Percentiles rank a stretch among this genome's conserved stretches.
Evolutionary conservation across 2,797 vertebrate species (phyloP).

Genomic region (Sphaeramia orbicularis): DNA sequence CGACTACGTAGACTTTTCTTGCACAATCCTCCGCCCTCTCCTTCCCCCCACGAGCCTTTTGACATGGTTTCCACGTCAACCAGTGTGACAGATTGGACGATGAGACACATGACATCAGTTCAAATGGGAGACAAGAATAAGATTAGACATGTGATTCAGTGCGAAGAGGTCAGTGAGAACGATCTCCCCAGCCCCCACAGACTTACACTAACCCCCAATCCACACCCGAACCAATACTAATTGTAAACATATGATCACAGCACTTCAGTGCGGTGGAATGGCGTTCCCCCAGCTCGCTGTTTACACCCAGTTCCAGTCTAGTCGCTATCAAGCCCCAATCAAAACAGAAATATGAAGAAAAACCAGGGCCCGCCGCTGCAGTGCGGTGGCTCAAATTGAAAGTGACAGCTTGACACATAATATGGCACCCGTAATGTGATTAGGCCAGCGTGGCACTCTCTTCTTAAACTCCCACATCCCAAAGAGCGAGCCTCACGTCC

Average conservation of each 20-base stretch:
- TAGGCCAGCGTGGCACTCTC: slow-evolving; percentile 84
- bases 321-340: slow-evolving; percentile 81
- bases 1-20: slow-evolving; percentile 57
- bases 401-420: slow-evolving; percentile 90
- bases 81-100: slow-evolving; percentile 79
- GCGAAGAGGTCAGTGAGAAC: slow-evolving; percentile 77
- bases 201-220: slow-evolving; percentile 41
- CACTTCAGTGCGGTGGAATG: slow-evolving; percentile 45
- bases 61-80: slow-evolving; percentile 68
- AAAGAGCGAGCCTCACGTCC: slow-evolving; percentile 79
- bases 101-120: slow-evolving; percentile 81
- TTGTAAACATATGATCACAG: slow-evolving; percentile 82
- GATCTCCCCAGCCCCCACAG: slow-evolving; percentile 34
- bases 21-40: slow-evolving; percentile 21
- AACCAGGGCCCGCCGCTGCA: slow-evolving; percentile 63
- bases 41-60: slow-evolving; percentile 40
- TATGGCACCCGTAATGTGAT: slow-evolving; percentile 89
- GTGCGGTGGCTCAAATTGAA: slow-evolving; percentile 83
- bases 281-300: slow-evolving; percentile 44
- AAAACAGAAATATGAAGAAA: slow-evolving; percentile 82
- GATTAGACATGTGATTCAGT: slow-evolving; percentile 81
- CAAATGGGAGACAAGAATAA: slow-evolving; percentile 78
- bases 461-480: slow-evolving; percentile 83
- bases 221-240: slow-evolving; percentile 70
- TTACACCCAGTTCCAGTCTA: slow-evolving; percentile 55